Evolutionary conservation across 37 sponge, comb jelly and placozoan species (phyloP), one percentile per base, ranked within the genome.

Genomic region (Beroe ovata): DNA sequence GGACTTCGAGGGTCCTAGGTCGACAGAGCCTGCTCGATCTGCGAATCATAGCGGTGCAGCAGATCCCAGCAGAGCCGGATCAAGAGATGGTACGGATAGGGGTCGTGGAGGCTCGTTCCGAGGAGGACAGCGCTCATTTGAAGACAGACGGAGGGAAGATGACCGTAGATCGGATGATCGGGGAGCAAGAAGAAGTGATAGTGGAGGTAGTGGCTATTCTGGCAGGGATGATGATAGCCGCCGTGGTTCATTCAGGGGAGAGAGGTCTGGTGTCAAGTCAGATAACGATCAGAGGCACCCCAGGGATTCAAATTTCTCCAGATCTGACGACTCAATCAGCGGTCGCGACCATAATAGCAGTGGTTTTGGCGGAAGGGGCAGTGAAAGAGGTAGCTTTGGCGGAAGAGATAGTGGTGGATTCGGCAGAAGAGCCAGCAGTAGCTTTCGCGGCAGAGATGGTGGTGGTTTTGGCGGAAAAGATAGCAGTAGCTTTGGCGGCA

Each of bases 81-180:
- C 47, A 0, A 39, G 84, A 41, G 8, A 14, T 14, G 71, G 71
- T 29, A 25, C 41, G 1, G 54, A 39, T 39, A 6, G 54, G 11
- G 54, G 54, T 47, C 6, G 54, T 16, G 54, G 54, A 11, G 11
- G 11, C 6, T 47, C 54, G 11, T 6, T 16, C 11, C 54, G 54
- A 6, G 63, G 29, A 3, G 63, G 28, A 25, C 28, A 62, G 3
- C 63, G 29, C 8, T 47, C 54, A 16, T 47, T 47, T 47, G 54
- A 47, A 66, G 69, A 66, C 28, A 77, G 54, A 23, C 39, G 47
- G 54, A 77, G 84, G 54, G 84, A 42, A 20, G 71, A 69, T 35
- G 71, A 69, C 32, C 3, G 54, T 47, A 11, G 54, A 47, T 11
- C 11, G 54, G 54, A 47, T 47, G 11, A 11, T 11, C 6, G 11